Conservation (phyloP, 2,113 vertebrate species). For the Phocoena sinus region DNA sequence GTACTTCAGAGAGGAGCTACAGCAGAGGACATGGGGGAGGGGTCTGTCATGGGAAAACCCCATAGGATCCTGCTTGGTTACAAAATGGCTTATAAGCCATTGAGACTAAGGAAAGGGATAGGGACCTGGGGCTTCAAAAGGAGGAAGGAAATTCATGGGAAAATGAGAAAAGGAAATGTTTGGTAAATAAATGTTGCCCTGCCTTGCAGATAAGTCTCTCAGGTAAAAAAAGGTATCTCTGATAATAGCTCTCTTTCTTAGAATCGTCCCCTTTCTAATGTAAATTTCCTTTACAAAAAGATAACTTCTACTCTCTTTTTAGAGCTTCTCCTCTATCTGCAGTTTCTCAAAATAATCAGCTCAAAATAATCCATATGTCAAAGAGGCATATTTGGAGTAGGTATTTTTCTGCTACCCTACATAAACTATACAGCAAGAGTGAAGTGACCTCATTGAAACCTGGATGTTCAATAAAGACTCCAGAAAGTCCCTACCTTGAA, state of each 20-base stretch:
- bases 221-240: neutral
- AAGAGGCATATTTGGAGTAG: neutral
- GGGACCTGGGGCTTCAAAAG: neutral
- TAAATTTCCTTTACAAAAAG: neutral
- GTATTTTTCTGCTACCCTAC: neutral
- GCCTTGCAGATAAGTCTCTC: neutral
- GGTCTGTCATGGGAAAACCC: neutral
- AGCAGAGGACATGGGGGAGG: neutral
- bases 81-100: neutral
- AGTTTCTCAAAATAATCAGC: neutral
- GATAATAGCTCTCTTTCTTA: neutral
- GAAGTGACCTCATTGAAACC: neutral
- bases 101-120: neutral
- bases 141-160: neutral
- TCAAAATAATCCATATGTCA: neutral
- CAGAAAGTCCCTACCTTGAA: neutral
- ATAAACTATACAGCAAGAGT: neutral
- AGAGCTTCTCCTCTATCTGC: neutral
- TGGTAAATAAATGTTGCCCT: neutral
- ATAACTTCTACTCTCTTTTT: neutral
- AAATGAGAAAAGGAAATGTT: neutral
- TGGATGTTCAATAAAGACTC: neutral
- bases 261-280: neutral
- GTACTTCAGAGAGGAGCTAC: neutral
- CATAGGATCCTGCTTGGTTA: neutral